These are phyloP conservation scores for Condylura cristata DNA, from an alignment of 2,113 vertebrate genomes.

Conservation along the genomic window DNA sequence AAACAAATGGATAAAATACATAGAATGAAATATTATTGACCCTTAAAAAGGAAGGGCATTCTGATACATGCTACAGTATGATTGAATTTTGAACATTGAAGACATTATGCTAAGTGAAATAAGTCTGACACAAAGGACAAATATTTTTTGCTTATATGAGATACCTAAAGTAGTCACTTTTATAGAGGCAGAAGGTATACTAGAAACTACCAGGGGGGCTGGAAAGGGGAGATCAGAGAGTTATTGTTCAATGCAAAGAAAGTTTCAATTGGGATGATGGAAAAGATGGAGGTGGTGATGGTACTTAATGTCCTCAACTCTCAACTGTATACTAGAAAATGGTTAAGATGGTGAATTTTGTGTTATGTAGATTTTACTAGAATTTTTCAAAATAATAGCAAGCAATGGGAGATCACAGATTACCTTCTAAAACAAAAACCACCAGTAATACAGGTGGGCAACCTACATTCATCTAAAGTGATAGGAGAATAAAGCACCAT, in stretches of 20 bases:
- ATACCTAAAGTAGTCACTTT: neutral
- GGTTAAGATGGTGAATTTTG: neutral
- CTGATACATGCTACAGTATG: neutral
- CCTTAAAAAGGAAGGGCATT: neutral
- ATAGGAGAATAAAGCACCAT: neutral
- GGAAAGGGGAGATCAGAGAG: fast-evolving
- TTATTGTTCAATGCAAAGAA: neutral
- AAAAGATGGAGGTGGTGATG: neutral
- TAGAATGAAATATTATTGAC: neutral
- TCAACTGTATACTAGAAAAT: neutral
- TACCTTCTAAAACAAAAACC: neutral
- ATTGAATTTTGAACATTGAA: neutral
- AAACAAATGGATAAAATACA: neutral
- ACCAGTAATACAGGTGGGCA: neutral
- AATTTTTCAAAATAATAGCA: neutral
- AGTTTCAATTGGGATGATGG: neutral
- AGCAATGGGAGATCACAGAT: neutral
- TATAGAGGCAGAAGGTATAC: neutral
- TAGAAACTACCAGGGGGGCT: neutral
- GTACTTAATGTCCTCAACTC: neutral
- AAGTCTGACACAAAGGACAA: neutral
- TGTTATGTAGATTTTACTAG: neutral
- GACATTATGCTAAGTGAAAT: neutral
- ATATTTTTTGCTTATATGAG: neutral
- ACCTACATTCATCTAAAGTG: neutral